These are phyloP conservation scores for Dugesia japonica DNA, from an alignment of 2,888 invertebrate species.

Conservation along the genomic window DNA sequence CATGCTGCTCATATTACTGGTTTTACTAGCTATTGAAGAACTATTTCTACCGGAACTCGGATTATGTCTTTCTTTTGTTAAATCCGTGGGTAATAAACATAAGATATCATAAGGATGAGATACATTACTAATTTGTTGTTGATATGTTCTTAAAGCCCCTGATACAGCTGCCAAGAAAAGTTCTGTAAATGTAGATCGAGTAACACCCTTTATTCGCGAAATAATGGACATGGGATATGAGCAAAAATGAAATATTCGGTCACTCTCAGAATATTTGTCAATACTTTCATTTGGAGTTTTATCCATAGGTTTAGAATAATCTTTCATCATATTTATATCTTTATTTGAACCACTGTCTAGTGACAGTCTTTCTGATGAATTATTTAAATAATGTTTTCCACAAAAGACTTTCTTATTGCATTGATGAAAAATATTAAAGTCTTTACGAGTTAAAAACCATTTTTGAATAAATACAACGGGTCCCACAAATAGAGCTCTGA, in stretches of 20 bases:
- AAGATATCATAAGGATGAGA: conserved; percentile 50
- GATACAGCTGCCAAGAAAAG: conserved; percentile 52
- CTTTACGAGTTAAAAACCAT: conserved; percentile 47
- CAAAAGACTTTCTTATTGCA: not conserved
- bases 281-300: not conserved
- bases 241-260: conserved; percentile 22
- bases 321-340: not conserved
- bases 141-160: conserved; percentile 50
- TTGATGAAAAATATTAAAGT: conserved; percentile 48
- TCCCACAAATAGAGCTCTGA: conserved; percentile 50
- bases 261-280: not conserved
- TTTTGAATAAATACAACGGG: conserved; percentile 51
- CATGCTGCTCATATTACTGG: not conserved
- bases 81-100: conserved; percentile 44
- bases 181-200: conserved; percentile 51
- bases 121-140: conserved; percentile 49
- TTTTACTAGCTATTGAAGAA: conserved; percentile 15
- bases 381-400: not conserved
- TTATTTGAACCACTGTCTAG: not conserved
- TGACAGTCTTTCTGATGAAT: not conserved
- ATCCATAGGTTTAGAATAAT: not conserved
- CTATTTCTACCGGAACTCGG: not conserved
- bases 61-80: conserved; percentile 34
- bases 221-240: conserved; percentile 27
- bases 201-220: conserved; percentile 51